phyloP scores from a whole-genome alignment of 1,140 invertebrate species.

The Marisa cornuarietis region DNA sequence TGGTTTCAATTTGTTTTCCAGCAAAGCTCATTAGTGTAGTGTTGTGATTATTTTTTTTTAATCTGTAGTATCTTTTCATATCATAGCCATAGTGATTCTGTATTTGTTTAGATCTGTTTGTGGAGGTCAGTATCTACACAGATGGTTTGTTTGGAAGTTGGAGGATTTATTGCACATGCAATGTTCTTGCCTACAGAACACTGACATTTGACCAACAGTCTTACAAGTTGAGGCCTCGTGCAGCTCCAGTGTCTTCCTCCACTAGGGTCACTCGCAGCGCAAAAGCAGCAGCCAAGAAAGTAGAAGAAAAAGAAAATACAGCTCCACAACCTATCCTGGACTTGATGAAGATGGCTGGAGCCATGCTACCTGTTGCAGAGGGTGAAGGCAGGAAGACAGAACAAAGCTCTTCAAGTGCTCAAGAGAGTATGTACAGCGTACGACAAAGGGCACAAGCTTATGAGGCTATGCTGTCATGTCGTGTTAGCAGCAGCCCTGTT shows the following conservation, averaged over 20 bases:
- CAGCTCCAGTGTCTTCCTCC: not conserved
- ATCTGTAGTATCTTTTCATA: not conserved
- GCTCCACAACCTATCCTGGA: not conserved
- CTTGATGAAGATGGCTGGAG: not conserved
- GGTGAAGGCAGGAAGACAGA: not conserved
- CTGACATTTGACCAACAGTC: conserved; percentile 1
- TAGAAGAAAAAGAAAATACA: conserved; percentile 7
- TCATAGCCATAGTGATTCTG: not conserved
- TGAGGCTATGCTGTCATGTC: conserved; percentile 26
- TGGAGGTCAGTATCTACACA: too few species aligned
- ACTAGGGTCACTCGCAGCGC: conserved; percentile 9
- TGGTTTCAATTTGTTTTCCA: too few species aligned
- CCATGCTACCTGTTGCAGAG: conserved; percentile 6
- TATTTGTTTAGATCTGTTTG: too few species aligned
- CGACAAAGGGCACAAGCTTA: conserved; percentile 28
- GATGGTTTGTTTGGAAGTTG: too few species aligned
- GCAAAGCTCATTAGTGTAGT: too few species aligned
- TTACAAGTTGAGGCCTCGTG: not conserved
- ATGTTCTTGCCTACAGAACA: too few species aligned
- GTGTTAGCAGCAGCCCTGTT: conserved; percentile 11
- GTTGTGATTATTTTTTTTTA: not conserved
- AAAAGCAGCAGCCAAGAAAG: not conserved
- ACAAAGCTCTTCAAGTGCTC: too few species aligned
- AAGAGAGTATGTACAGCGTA: not conserved
- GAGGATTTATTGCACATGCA: too few species aligned